These are phyloP conservation scores for Betta splendens DNA, from an alignment of 2,797 vertebrate species.

Conservation along the genomic window DNA sequence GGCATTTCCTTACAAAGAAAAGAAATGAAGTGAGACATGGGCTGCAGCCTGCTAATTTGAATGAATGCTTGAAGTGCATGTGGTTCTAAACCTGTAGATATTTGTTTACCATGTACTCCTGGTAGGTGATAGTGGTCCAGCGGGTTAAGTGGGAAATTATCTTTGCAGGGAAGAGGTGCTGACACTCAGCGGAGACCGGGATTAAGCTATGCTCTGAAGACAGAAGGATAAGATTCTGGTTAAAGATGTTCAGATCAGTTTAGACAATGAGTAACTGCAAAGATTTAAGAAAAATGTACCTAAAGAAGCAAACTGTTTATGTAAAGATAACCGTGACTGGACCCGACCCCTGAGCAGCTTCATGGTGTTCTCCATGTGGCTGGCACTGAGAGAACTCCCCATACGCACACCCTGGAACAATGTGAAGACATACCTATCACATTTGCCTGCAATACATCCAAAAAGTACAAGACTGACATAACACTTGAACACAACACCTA, in stretches of 20 bases:
- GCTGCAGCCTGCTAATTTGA: not conserved
- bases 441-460: not conserved
- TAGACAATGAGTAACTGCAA: not conserved
- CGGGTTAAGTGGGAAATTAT: constrained; percentile 90
- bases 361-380: constrained; percentile 96
- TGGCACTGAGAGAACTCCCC: constrained; percentile 91
- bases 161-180: constrained; percentile 93
- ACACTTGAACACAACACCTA: constrained; percentile 36
- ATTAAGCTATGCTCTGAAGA: constrained; percentile 91
- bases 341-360: constrained; percentile 90
- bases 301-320: constrained; percentile 94
- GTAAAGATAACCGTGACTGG: constrained; percentile 91
- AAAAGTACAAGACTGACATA: not conserved
- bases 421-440: not conserved
- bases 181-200: constrained; percentile 91
- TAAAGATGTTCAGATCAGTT: too few species aligned
- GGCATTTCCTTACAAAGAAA: constrained; percentile 79
- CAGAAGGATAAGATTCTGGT: constrained; percentile 12
- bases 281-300: constrained; percentile 75
- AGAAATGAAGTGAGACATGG: constrained; percentile 1
- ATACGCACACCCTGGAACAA: constrained; percentile 71
- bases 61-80: not conserved
- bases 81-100: not conserved
- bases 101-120: constrained; percentile 87
- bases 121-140: constrained; percentile 86